Conservation (phyloP, 2,797 vertebrate species). For the Sebastes cheni region DNA sequence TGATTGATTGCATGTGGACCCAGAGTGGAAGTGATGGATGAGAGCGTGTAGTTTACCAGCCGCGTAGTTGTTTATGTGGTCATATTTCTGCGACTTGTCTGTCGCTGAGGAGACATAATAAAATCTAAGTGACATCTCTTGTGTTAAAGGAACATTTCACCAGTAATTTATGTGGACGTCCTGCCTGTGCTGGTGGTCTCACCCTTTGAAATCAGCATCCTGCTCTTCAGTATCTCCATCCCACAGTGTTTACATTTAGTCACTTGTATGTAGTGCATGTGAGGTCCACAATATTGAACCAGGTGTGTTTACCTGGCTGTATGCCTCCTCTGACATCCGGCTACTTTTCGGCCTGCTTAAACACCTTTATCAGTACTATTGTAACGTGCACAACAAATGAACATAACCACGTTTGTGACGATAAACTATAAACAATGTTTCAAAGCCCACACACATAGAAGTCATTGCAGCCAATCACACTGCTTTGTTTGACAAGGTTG, state of each 20-base stretch:
- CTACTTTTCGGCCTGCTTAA: background rate
- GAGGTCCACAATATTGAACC: background rate
- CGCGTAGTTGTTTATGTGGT: slow-evolving; percentile 40
- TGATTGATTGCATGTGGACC: slow-evolving; percentile 57
- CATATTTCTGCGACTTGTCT: slow-evolving; percentile 21
- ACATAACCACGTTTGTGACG: background rate
- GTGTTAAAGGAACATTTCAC: slow-evolving; percentile 8
- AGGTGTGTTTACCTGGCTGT: slow-evolving; percentile 11
- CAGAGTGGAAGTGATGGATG: slow-evolving; percentile 69
- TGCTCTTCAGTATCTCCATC: background rate
- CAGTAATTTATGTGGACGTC: slow-evolving; percentile 7
- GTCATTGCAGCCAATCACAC: background rate
- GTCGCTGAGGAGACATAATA: slow-evolving; percentile 3
- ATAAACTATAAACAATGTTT: background rate
- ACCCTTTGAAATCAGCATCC: background rate
- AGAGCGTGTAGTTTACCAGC: slow-evolving; percentile 8
- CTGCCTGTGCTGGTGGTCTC: background rate
- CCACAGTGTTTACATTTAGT: background rate
- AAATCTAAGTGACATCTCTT: background rate
- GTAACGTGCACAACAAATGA: background rate
- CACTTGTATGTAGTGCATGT: background rate
- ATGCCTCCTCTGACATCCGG: background rate
- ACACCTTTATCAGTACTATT: background rate
- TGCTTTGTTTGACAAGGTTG: background rate
- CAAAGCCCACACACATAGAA: background rate